Evolutionary conservation across 2,113 vertebrate genomes (phyloP).

Genomic region (Podiceps cristatus): DNA sequence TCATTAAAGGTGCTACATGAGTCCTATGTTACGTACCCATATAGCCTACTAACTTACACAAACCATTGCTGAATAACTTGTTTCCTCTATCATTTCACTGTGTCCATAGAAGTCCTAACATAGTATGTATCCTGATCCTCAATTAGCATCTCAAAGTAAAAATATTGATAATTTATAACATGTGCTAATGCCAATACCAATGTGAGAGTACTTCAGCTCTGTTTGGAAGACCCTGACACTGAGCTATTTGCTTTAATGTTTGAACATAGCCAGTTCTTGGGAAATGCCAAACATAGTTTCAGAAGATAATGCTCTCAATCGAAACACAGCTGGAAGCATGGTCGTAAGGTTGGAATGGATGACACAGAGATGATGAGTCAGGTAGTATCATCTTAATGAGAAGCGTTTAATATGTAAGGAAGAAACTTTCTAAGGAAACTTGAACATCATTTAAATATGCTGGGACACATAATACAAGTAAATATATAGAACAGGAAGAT

Average conservation of each 20-base stretch:
- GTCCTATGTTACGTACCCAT: background rate
- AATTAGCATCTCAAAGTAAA: background rate
- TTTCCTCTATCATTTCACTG: background rate
- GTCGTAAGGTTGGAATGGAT: background rate
- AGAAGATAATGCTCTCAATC: background rate
- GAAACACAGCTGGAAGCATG: rapidly evolving
- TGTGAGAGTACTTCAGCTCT: background rate
- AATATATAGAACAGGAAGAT: background rate
- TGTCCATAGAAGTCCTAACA: background rate
- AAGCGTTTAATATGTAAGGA: background rate
- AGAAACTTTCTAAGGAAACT: background rate
- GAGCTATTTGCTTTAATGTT: background rate
- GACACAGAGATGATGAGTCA: background rate
- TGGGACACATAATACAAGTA: background rate
- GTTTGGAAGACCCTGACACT: background rate
- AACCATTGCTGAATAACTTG: background rate
- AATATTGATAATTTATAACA: background rate
- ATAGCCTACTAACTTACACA: background rate
- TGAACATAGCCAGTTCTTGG: background rate
- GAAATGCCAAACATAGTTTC: background rate
- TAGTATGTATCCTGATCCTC: background rate
- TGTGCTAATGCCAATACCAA: background rate
- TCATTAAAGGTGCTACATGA: background rate
- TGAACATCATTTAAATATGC: background rate
- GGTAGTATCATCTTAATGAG: background rate